phyloP scores from a whole-genome alignment of 1,140 invertebrate species.

The Ceratitis capitata region DNA sequence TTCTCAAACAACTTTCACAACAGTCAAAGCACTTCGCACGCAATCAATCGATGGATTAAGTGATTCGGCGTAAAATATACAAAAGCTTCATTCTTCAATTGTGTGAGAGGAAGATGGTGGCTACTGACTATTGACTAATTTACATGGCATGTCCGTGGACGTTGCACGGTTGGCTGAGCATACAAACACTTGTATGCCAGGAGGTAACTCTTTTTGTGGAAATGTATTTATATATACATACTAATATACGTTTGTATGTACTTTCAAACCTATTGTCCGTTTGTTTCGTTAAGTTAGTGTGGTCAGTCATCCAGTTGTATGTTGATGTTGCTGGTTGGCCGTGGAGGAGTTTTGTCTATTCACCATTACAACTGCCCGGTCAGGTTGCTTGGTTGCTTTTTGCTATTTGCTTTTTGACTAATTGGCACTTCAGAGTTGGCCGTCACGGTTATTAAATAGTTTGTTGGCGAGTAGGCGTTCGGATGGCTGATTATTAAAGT shows the following conservation, averaged over 20 bases:
- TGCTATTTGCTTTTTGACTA: background rate
- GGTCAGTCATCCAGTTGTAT: background rate
- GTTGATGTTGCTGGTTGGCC: no score
- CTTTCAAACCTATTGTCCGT: no score
- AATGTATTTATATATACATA: background rate
- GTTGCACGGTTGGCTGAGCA: background rate
- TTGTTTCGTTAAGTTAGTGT: background rate
- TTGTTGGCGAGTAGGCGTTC: background rate
- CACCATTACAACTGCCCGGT: no score
- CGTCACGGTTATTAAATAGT: background rate
- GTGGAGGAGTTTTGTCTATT: background rate
- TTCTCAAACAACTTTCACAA: background rate
- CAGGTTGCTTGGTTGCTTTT: background rate
- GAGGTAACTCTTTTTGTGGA: background rate
- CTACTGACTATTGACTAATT: background rate
- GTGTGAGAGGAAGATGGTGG: background rate
- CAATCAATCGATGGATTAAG: constrained; percentile 31
- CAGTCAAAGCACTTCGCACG: constrained; percentile 25
- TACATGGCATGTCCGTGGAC: background rate
- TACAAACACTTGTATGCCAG: background rate
- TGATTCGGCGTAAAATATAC: background rate
- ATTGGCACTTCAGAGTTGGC: background rate
- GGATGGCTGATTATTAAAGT: background rate
- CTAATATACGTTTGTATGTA: background rate
- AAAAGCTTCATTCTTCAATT: background rate